Evolutionary conservation across 2,113 vertebrate species (phyloP), one percentile per base, ranked within the genome.

Genomic region (Rhinoptilus africanus): DNA sequence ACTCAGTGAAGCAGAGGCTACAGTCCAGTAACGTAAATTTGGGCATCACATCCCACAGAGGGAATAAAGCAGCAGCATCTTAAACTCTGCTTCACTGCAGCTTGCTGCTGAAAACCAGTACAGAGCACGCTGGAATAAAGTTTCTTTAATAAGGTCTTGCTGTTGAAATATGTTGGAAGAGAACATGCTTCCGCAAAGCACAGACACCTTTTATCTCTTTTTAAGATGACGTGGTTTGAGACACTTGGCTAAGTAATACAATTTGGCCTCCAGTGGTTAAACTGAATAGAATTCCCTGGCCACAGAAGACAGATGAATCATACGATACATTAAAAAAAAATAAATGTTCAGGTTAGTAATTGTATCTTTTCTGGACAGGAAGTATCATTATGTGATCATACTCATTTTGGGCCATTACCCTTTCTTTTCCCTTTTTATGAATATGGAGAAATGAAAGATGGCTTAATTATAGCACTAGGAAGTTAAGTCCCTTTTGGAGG

Each of bases 401-500:
- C 4, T 6, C 12, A 84, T 66, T 92, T 87, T 85, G n/a, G 35
- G 50, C 53, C 83, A 77, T 96, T 96, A 95, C 39, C 26, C 14
- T 88, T 45, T 87, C 73, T 85, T 76, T 35, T 67, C 69, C 20
- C 41, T 91, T 94, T 56, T 80, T 63, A 74, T 94, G 76, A 75
- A 35, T 32, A 95, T 30, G 48, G 53, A 95, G 50, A 53, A 94
- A 84, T 91, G 76, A 96, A 96, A 90, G 35, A 88, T 48, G 17
- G 26, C 47, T 96, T 97, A 96, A 97, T 96, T 96, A 95, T 39
- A 93, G 54, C 71, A 82, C 77, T 45, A 95, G 67, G 86, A 89
- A 97, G 95, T 96, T 89, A 93, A 41, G 41, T 97, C 69, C 35
- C 78, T 73, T 93, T 80, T 45, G 27, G 30, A 10, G 12, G 6